phyloP scores from a whole-genome alignment of 2,888 invertebrate genomes.

The Serripes groenlandicus region DNA sequence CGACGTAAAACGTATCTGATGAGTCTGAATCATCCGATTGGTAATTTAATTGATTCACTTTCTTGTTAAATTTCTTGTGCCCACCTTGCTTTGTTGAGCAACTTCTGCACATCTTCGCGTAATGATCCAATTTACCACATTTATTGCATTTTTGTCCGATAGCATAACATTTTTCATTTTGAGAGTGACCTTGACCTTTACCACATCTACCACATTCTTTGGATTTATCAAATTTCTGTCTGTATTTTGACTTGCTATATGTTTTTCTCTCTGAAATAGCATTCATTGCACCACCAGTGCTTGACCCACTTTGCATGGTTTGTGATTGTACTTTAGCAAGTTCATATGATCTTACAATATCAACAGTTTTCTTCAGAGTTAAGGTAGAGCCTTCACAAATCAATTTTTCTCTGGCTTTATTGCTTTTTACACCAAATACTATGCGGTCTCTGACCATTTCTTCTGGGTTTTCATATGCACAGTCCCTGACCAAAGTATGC shows the following conservation, averaged over 20 bases:
- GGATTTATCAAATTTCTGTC: neutral
- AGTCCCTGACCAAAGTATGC: constrained; percentile 57
- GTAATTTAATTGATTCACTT: constrained; percentile 20
- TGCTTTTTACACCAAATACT: constrained; percentile 50
- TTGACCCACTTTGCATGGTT: too few species aligned
- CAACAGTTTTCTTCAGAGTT: constrained; percentile 52
- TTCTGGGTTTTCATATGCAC: constrained; percentile 49
- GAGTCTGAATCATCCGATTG: constrained; percentile 9
- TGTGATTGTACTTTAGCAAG: constrained; percentile 32
- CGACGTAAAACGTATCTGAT: constrained; percentile 23
- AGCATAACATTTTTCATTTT: constrained; percentile 41
- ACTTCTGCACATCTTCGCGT: constrained; percentile 34
- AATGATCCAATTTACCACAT: constrained; percentile 47
- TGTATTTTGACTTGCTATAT: neutral
- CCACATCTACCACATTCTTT: constrained; percentile 29
- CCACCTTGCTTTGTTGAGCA: constrained; percentile 12
- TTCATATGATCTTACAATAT: constrained; percentile 49
- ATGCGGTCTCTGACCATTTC: constrained; percentile 64
- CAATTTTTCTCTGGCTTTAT: constrained; percentile 49
- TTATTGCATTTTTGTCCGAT: constrained; percentile 44
- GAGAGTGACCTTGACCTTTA: too few species aligned
- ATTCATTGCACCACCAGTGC: constrained; percentile 27
- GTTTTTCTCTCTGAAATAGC: neutral
- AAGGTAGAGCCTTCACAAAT: constrained; percentile 52
- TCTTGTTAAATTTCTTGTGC: neutral